A percentile compares a stretch with the other conserved stretches of the same genome.
These are phyloP conservation scores for Plagiodera versicolora DNA, from an alignment of 2,888 invertebrate genomes.

Conservation along the genomic window DNA sequence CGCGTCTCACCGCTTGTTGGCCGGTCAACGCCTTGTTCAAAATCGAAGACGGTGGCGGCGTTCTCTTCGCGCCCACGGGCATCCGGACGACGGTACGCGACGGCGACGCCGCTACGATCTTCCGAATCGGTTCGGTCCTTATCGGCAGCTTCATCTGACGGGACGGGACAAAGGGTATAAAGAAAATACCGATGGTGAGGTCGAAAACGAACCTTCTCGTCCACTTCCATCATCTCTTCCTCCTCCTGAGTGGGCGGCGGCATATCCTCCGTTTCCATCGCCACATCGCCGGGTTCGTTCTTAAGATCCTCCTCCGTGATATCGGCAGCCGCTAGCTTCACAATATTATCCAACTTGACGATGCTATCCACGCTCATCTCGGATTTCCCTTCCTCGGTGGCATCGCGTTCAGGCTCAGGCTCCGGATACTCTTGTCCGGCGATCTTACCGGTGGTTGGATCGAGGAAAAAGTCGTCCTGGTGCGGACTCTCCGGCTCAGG, in stretches of 20 bases:
- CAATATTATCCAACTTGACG: no score
- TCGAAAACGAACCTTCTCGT: constrained; percentile 2
- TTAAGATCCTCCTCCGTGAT: constrained; percentile 48
- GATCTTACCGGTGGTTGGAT: constrained; percentile 55
- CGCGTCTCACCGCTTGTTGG: constrained; percentile 49
- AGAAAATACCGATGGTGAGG: no score
- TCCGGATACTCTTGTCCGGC: constrained; percentile 37
- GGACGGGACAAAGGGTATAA: background rate
- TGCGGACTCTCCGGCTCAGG: constrained; percentile 66
- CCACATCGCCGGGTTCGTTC: constrained; percentile 29
- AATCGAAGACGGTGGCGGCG: constrained; percentile 49
- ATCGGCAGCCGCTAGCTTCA: constrained; percentile 51
- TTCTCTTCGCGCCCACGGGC: constrained; percentile 37
- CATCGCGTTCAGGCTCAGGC: constrained; percentile 45
- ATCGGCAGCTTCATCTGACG: background rate
- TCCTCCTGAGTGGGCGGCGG: background rate
- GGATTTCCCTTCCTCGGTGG: constrained; percentile 25
- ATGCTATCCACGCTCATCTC: constrained; percentile 44
- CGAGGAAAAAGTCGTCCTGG: constrained; percentile 64
- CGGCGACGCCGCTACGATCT: constrained; percentile 16
- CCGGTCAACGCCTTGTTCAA: constrained; percentile 49
- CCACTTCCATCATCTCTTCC: constrained; percentile 12
- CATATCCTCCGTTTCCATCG: constrained; percentile 22
- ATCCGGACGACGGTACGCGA: constrained; percentile 19
- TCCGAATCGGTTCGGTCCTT: constrained; percentile 19